Evolutionary conservation across 2,113 vertebrate species (phyloP).

Genomic region (Bubo blakistoni): DNA sequence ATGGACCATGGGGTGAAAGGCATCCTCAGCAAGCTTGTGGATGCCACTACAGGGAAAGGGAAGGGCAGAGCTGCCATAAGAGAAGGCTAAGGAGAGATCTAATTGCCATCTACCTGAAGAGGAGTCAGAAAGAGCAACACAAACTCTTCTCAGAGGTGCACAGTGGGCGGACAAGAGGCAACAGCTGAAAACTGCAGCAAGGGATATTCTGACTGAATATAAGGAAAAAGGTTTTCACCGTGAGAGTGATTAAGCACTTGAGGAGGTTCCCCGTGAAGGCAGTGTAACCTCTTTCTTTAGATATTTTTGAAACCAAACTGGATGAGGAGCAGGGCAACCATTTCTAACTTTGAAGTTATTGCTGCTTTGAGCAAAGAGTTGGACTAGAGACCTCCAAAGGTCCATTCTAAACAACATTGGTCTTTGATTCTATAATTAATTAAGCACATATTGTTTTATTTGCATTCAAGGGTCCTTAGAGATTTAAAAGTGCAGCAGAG

Average conservation of each 20-base stretch:
- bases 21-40: background rate
- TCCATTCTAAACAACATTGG: background rate
- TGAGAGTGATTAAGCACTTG: background rate
- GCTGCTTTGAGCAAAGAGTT: background rate
- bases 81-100: background rate
- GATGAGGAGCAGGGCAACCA: background rate
- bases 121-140: background rate
- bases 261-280: background rate
- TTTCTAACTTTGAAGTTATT: background rate
- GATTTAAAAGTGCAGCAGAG: background rate
- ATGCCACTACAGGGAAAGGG: background rate
- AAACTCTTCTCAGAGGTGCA: background rate
- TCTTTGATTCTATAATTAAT: conserved; percentile 8
- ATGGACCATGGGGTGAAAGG: background rate
- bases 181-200: background rate
- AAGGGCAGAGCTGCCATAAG: background rate
- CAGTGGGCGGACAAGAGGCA: background rate
- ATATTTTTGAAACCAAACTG: background rate
- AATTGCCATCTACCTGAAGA: background rate
- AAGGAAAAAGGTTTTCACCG: background rate
- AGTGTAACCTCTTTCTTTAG: background rate
- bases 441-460: background rate
- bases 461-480: background rate
- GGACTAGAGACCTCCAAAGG: background rate
- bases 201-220: background rate